Base-by-base conservation (phyloP, 2,888 invertebrate species). In the Eupeodes latifasciatus region DNA sequence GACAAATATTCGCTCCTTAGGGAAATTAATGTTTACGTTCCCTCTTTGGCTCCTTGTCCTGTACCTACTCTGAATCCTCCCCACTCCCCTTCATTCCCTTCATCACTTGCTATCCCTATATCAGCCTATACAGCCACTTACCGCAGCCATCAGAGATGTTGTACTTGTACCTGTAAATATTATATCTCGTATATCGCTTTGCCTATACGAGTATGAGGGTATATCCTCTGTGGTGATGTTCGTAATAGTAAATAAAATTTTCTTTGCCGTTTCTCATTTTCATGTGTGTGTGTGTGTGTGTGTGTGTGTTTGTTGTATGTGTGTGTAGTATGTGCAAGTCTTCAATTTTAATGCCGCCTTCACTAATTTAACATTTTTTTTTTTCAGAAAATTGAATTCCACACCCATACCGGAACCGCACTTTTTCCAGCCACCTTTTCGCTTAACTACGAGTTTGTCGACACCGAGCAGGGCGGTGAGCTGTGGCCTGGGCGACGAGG, bases 401-500 rank as follows among this genome's bases (percentile, higher is more conserved):
- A 95, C 94, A 94, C 95, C 84, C 93, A 95, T 93, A 95, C 95
- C 71, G 97, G 97, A 51, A 97, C 97, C 1, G 97, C 97, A 2
- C 95, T 97, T 14, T 97, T 97, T 91, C 97, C 97, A 5, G 95
- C 96, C 4, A 94, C 95, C 10, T 97, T 97, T 92, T 94, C 95
- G 75, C 92, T 96, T 67, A 96, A 96, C 91, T 97, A 97, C 92
- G 97, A 97, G 93, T 97, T 97, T 92, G 95, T 97, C 34, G 97
- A 97, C 92, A 97, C 97, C 3, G 94, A 96, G 57, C 95, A 97
- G 86, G 96, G 96, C 47, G 97, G 97, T 14, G 95, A 95, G 83
- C 94, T 94, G 10, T 95, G 96, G 95, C 93, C 94, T 1, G 94
- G 94, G 1, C 92, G 93, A 40, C 93, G 94, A 9, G 93, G 93